Percentiles rank a stretch among this genome's conserved stretches.
Conservation (phyloP, 1,140 invertebrate species). For the Drosophila seguyi region DNA sequence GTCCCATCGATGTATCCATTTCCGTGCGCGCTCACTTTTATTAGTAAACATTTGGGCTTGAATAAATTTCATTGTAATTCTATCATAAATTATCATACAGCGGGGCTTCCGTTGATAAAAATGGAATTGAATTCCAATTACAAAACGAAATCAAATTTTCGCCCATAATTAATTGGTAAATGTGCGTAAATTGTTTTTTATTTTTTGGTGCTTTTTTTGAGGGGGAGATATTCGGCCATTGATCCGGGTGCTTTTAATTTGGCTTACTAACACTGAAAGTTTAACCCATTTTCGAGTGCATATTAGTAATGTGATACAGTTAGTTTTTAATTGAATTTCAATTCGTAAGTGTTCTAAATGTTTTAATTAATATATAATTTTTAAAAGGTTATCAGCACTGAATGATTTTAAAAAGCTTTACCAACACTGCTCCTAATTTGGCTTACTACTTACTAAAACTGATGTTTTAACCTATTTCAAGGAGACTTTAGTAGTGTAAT, state of each 20-base stretch:
- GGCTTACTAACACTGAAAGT: constrained; percentile 5
- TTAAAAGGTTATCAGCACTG: background rate
- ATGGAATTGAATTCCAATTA: constrained; percentile 35
- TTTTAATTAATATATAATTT: background rate
- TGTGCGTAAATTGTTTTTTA: constrained; percentile 34
- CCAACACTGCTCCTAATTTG: background rate
- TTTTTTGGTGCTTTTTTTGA: constrained; percentile 7
- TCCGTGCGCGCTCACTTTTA: constrained; percentile 23
- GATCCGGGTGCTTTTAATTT: constrained; percentile 15
- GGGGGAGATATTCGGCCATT: background rate
- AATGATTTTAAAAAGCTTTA: background rate
- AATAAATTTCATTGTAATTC: constrained; percentile 46
- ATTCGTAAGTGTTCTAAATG: background rate
- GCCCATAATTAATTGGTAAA: constrained; percentile 34
- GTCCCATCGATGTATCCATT: constrained; percentile 7
- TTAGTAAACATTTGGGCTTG: constrained; percentile 25
- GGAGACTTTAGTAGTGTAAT: no score
- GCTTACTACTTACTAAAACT: constrained; percentile 3
- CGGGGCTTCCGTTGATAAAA: constrained; percentile 32
- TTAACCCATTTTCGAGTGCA: background rate
- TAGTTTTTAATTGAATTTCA: background rate
- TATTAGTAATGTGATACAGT: background rate
- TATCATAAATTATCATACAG: constrained; percentile 32
- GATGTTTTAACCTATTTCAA: background rate
- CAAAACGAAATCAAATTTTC: constrained; percentile 37